Evolutionary conservation across 1,140 invertebrate genomes (phyloP), one percentile per base, ranked within the genome.

Genomic region (Caenorhabditis brenneri): DNA sequence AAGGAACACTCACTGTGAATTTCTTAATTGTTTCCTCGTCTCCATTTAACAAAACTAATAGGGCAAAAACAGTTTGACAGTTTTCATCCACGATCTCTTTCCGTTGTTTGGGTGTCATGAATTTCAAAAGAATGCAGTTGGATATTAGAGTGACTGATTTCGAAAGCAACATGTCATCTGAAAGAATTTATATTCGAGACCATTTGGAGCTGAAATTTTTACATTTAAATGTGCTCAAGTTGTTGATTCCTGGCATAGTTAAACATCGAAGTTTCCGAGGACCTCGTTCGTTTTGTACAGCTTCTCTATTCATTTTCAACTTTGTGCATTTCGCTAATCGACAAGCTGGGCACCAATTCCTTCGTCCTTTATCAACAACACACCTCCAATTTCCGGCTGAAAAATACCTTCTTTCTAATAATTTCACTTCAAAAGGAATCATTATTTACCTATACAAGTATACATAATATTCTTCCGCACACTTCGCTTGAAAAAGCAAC

Each of bases 291-390:
- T 95, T 94, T 91, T 95, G 95, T 5, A 95, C 95, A 51, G 95
- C 95, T 22, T 80, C 33, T 58, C 46, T 36, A 69, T 87, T 86
- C 87, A 88, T 86, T 12, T 88, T 53, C 55, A 86, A 19, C 53
- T 49, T 60, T n/a, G 60, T 82, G 60, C 83, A 88, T 79, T 87
- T 87, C 88, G 94, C 93, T 6, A 96, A 91, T 78, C 95, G 92
- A 89, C 95, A 96, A 87, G 93, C 94, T 0, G 95, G 95, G 91
- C 95, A 96, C 95, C 95, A 96, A 91, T 96, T 96, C 86, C 95
- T 91, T 87, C 95, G 91, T 0, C 94, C 93, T 92, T 95, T 95
- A 90, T 96, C 95, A 24, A 96, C 93, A 1, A 93, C 90, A 89
- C 95, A 96, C 29, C 92, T 92, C n/a, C 94, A 94, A 84, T 93